Base-by-base conservation (phyloP, 2,797 vertebrate species). In the Clangula hyemalis region DNA sequence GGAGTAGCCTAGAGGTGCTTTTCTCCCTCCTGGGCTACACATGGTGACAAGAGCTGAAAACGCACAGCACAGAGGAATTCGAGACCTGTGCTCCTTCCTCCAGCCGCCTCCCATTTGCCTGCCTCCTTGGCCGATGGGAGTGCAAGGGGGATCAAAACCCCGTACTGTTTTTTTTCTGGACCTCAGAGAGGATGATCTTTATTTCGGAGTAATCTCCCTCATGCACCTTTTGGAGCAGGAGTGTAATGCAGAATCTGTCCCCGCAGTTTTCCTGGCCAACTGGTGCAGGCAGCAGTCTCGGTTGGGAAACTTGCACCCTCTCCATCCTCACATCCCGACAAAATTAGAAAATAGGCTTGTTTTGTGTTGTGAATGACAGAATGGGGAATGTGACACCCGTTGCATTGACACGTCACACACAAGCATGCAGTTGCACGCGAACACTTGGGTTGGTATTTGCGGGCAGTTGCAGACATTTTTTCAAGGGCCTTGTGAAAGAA, bases 1-100 rank as follows among this genome's bases (percentile, higher is more conserved):
- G 19, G 86, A 95, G 91, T 93, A 96, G 96, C 94, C 90, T 92
- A 72, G 92, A 91, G 93, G 91, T 82, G 72, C 83, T 92, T 96
- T 93, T 93, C 75, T 41, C 72, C 94, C 92, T 94, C 5, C 0
- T 24, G 61, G 82, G 70, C 85, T 91, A 34, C 93, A 36, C 24
- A 80, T 45, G 41, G 90, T 94, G 88, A 83, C 70, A 79, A 68
- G 56, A 79, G 75, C 45, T 73, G 74, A 81, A 93, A 89, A 71
- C 54, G 89, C 85, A 93, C 82, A 79, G 72, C 58, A 22, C 25
- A 74, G 81, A 76, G 71, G 47, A 69, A 89, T 93, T 91, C 69
- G 72, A 84, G 86, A 81, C 0, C 1, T 30, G 60, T 80, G 34
- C 85, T 76, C 62, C 92, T 93, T 93, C 57, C 41, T 92, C 72